These are phyloP conservation scores for Knipowitschia caucasica DNA, from an alignment of 2,797 vertebrate genomes.

Conservation along the genomic window DNA sequence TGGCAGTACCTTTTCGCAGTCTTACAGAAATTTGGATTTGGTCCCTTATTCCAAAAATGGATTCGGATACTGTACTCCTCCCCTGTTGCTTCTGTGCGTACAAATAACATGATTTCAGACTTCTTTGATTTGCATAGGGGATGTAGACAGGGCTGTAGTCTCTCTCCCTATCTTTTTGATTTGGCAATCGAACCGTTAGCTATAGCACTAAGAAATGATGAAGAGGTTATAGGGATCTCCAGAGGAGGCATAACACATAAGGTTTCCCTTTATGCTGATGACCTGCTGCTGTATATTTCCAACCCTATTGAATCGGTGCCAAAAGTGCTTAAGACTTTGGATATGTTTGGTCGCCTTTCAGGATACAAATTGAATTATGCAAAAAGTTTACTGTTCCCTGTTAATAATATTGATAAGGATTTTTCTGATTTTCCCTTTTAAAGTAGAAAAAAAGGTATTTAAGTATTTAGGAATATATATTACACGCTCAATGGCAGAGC, in stretches of 20 bases:
- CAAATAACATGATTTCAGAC: neutral
- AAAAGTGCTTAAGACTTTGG: neutral
- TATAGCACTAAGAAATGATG: no score
- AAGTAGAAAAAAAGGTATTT: neutral
- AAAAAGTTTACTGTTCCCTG: neutral
- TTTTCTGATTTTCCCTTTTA: neutral
- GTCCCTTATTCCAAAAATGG: neutral
- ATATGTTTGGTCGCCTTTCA: neutral
- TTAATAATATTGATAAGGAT: neutral
- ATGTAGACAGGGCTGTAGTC: no score
- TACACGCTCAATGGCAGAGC: neutral
- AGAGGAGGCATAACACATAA: no score
- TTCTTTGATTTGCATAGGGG: no score
- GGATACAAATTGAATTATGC: neutral
- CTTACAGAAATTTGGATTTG: neutral
- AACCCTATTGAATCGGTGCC: neutral
- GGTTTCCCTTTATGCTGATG: no score
- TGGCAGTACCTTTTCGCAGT: neutral
- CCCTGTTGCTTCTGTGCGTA: neutral
- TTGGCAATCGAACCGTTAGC: no score
- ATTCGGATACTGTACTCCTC: neutral
- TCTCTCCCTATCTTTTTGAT: no score
- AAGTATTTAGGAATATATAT: neutral
- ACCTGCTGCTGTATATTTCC: neutral
- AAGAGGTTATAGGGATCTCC: no score